These are phyloP conservation scores for Hirtodrosophila alboralis DNA, from an alignment of 2,888 invertebrate species.

Conservation along the genomic window DNA sequence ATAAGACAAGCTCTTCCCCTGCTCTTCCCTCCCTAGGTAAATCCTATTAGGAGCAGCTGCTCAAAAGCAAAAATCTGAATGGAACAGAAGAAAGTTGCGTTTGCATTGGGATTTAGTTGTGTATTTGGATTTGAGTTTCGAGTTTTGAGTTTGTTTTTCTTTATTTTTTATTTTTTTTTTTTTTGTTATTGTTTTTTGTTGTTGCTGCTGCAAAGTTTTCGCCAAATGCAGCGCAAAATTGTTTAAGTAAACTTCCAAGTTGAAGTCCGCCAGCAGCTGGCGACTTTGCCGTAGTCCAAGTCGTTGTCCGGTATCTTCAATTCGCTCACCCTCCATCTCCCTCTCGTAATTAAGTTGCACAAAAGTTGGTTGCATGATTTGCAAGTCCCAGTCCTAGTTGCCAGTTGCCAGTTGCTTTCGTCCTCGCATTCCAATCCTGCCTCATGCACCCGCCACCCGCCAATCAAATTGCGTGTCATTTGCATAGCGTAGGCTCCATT, in stretches of 20 bases:
- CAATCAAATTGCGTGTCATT: constrained; percentile 41
- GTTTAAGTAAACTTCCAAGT: constrained; percentile 67
- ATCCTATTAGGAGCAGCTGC: constrained; percentile 29
- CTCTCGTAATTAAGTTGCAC: constrained; percentile 68
- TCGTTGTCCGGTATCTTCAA: constrained; percentile 23
- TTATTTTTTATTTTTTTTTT: too few species aligned
- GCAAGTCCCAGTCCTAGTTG: constrained; percentile 42
- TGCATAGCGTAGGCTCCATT: constrained; percentile 13
- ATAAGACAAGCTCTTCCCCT: not conserved
- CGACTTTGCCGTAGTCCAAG: constrained; percentile 10
- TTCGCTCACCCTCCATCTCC: not conserved
- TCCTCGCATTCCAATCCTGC: not conserved
- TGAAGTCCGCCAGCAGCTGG: constrained; percentile 32
- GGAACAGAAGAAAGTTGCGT: constrained; percentile 46
- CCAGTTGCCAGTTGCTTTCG: not conserved
- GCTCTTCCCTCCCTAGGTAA: not conserved
- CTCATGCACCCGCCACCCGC: constrained; percentile 1
- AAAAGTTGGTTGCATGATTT: constrained; percentile 65
- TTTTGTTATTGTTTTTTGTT: constrained; percentile 2
- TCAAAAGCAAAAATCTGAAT: constrained; percentile 39
- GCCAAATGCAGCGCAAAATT: constrained; percentile 57
- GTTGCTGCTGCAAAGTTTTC: constrained; percentile 48
- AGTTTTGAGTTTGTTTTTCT: constrained; percentile 27
- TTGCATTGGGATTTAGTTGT: constrained; percentile 18
- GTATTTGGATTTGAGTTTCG: constrained; percentile 43